phyloP scores from a whole-genome alignment of 2,888 invertebrate genomes.

The Philhelius pedissequus region DNA sequence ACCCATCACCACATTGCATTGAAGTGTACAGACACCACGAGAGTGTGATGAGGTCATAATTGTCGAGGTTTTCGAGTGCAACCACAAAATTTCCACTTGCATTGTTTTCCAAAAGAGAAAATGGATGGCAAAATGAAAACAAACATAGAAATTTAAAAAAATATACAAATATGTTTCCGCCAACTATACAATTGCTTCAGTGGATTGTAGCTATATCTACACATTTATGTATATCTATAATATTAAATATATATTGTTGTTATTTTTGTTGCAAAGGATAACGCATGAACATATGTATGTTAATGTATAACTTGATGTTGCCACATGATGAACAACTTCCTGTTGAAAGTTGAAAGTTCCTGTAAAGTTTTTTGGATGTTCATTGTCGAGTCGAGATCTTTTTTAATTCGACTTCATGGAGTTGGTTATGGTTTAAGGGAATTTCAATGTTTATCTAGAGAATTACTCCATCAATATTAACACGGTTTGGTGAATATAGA shows the following conservation, averaged over 20 bases:
- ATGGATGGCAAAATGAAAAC: slow-evolving; percentile 42
- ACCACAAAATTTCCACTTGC: slow-evolving; percentile 66
- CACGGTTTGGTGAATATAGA: not conserved
- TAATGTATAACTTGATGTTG: slow-evolving; percentile 43
- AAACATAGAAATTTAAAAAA: slow-evolving; percentile 5
- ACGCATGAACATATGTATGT: slow-evolving; percentile 43
- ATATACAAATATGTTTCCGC: slow-evolving; percentile 29
- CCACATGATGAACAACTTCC: slow-evolving; percentile 67
- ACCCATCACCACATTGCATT: slow-evolving; percentile 5
- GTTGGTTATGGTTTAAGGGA: not conserved
- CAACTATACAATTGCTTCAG: slow-evolving; percentile 32
- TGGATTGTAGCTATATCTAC: too few relatives aligned
- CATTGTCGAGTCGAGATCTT: not conserved
- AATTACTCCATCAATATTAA: not conserved
- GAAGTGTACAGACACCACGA: slow-evolving; percentile 36
- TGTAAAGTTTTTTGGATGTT: slow-evolving; percentile 48
- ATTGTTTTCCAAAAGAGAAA: slow-evolving; percentile 61
- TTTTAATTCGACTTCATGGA: not conserved
- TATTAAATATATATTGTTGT: slow-evolving; percentile 12
- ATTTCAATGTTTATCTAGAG: not conserved
- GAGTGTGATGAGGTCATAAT: slow-evolving; percentile 68
- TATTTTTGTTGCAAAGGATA: slow-evolving; percentile 7
- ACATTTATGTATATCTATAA: too few relatives aligned
- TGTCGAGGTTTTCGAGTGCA: slow-evolving; percentile 66
- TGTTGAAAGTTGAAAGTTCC: slow-evolving; percentile 44